These are phyloP conservation scores for Drosophila affinis DNA, from an alignment of 2,888 invertebrate species.

Conservation along the genomic window DNA sequence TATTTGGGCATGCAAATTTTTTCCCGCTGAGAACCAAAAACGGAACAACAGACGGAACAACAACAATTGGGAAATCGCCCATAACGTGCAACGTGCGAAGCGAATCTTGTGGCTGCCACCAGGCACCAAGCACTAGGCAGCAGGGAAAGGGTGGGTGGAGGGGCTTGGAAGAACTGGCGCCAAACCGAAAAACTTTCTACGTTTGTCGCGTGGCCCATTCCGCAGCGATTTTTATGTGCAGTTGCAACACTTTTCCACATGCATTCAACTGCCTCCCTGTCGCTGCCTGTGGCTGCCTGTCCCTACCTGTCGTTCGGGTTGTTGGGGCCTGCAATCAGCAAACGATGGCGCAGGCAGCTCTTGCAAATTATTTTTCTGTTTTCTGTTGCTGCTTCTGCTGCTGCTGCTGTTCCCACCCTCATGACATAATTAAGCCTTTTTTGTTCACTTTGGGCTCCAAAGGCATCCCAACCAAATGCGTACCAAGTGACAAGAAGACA, in stretches of 20 bases:
- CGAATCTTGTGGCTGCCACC: constrained; percentile 40
- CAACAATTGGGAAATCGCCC: constrained; percentile 63
- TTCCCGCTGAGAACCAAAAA: constrained; percentile 71
- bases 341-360: constrained; percentile 28
- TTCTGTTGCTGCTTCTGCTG: constrained; percentile 32
- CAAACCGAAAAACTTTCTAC: constrained; percentile 69
- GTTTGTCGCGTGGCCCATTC: constrained; percentile 75
- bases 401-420: constrained; percentile 81
- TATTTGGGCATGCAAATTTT: constrained; percentile 72
- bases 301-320: background rate
- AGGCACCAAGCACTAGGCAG: no score
- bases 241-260: constrained; percentile 66
- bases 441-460: constrained; percentile 29
- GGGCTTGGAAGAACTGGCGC: constrained; percentile 52
- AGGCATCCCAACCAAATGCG: constrained; percentile 36
- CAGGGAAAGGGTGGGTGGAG: background rate
- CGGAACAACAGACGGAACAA: constrained; percentile 45
- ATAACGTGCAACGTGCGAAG: constrained; percentile 42
- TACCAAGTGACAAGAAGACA: constrained; percentile 56
- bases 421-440: constrained; percentile 83
- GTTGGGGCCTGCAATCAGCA: constrained; percentile 28
- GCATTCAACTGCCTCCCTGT: constrained; percentile 53
- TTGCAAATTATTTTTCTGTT: constrained; percentile 51
- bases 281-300: no score
- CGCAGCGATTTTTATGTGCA: constrained; percentile 60